phyloP scores from a whole-genome alignment of 2,113 vertebrate genomes.

The Catagonus wagneri region DNA sequence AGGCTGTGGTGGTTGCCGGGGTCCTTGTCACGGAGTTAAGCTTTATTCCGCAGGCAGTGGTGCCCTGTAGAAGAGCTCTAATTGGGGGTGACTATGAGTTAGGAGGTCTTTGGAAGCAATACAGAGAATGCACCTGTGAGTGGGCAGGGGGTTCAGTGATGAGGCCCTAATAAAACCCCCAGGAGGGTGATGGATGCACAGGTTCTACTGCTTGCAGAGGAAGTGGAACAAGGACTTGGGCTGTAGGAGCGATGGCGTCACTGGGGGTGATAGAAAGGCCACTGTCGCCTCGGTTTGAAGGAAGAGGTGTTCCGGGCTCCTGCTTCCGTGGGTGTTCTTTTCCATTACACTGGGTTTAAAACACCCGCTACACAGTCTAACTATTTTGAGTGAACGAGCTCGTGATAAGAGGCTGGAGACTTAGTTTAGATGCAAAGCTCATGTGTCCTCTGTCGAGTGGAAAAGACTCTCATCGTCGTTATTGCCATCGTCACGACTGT shows the following conservation, averaged over 20 bases:
- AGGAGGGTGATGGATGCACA: neutral
- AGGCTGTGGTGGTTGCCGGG: too few relatives aligned
- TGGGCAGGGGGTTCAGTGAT: neutral
- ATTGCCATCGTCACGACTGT: neutral
- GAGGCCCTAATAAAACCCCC: neutral
- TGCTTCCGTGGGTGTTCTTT: neutral
- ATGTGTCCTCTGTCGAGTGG: neutral
- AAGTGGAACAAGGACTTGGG: neutral
- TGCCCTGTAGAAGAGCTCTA: neutral
- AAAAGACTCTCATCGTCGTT: neutral
- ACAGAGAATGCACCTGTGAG: neutral
- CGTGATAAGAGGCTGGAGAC: neutral
- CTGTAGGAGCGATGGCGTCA: neutral
- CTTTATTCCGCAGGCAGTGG: neutral
- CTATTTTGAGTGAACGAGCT: neutral
- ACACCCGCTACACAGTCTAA: neutral
- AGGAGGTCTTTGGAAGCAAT: neutral
- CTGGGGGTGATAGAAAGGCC: neutral
- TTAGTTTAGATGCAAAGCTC: slow-evolving; percentile 23
- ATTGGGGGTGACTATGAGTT: neutral
- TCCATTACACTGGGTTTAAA: neutral
- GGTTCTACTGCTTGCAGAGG: neutral
- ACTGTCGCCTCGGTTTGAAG: neutral
- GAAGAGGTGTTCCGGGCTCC: neutral
- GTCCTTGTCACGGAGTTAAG: neutral